A percentile compares a stretch with the other conserved stretches of the same genome.
Evolutionary conservation across 1,140 invertebrate genomes (phyloP).

Genomic region (Bilobella aurantiaca): DNA sequence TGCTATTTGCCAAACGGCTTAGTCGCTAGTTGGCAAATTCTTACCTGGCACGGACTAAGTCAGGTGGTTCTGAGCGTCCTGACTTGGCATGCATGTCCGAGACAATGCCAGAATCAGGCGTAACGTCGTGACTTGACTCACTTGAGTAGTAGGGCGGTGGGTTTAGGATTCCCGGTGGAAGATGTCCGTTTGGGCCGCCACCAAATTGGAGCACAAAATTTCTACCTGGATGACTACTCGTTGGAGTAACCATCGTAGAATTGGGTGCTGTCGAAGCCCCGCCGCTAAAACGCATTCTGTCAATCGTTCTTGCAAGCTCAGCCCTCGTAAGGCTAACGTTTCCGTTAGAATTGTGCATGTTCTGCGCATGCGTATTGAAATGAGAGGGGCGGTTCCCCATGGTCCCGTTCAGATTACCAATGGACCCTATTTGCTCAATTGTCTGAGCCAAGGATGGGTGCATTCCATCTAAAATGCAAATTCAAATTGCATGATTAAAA

Average conservation of each 20-base stretch:
- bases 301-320: slow-evolving; percentile 31
- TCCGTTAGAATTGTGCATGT: slow-evolving; percentile 23
- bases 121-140: slow-evolving; percentile 34
- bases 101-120: slow-evolving; percentile 33
- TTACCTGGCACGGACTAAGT: slow-evolving; percentile 32
- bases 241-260: slow-evolving; percentile 28
- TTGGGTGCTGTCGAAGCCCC: slow-evolving; percentile 28
- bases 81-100: slow-evolving; percentile 34
- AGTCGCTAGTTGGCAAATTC: background rate
- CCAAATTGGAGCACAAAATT: slow-evolving; percentile 35
- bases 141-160: slow-evolving; percentile 34
- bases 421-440: slow-evolving; percentile 35
- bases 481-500: background rate
- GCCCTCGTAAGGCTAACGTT: slow-evolving; percentile 22
- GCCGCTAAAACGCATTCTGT: slow-evolving; percentile 33
- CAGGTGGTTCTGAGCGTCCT: slow-evolving; percentile 28
- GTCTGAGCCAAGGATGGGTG: slow-evolving; percentile 31
- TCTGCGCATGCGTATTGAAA: slow-evolving; percentile 31
- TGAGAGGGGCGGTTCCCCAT: slow-evolving; percentile 19
- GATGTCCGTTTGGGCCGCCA: slow-evolving; percentile 11
- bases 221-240: slow-evolving; percentile 25
- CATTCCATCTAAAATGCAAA: background rate
- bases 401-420: slow-evolving; percentile 31
- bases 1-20: background rate
- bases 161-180: slow-evolving; percentile 29